Base-by-base conservation (phyloP, 2,113 vertebrate genomes). In the Dicentrarchus labrax region DNA sequence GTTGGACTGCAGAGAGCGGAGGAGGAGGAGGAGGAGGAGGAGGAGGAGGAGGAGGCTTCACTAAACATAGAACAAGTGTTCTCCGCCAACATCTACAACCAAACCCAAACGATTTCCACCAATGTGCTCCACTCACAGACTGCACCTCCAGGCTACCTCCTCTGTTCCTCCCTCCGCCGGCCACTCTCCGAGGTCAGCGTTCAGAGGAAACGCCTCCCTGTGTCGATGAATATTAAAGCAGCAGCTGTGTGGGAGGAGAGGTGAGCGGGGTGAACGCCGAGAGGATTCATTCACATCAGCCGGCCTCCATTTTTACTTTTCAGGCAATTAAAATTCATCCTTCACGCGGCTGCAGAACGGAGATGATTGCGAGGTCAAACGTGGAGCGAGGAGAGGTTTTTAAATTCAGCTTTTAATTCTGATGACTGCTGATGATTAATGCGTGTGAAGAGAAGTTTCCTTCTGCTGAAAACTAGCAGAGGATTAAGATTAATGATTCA, bases 241-340 rank as follows among this genome's bases (percentile, higher is more conserved):
- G 81, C 76, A 72, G 85, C 78, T 78, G 86, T 30, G 86, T 88
- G 82, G 86, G 86, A 74, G 86, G 86, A 76, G 76, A 78, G 82
- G 78, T 78, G 82, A 82, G 39, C 67, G 8, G 62, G 86, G 82
- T 73, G 82, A 81, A 38, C 76, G 21, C 68, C 50, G 21, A 72
- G 72, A 80, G 72, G 76, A 85, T 64, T 64, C 83, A 59, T 66
- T 85, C 83, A 76, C 76, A 71, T 77, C 76, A 3, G n/a, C 57
- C 69, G 11, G 43, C 71, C 71, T 76, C 77, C 81, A 79, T 69
- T 69, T 84, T 64, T 70, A 57, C 48, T 80, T 72, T 80, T 43
- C 85, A 68, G 67, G 8, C 80, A 56, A 84, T 87, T 80, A 80
- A 84, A 80, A 87, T 80, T 77, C 81, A 76, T 80, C 47, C 22